phyloP scores from a whole-genome alignment of 2,797 vertebrate genomes.

The Lagodon rhomboides region DNA sequence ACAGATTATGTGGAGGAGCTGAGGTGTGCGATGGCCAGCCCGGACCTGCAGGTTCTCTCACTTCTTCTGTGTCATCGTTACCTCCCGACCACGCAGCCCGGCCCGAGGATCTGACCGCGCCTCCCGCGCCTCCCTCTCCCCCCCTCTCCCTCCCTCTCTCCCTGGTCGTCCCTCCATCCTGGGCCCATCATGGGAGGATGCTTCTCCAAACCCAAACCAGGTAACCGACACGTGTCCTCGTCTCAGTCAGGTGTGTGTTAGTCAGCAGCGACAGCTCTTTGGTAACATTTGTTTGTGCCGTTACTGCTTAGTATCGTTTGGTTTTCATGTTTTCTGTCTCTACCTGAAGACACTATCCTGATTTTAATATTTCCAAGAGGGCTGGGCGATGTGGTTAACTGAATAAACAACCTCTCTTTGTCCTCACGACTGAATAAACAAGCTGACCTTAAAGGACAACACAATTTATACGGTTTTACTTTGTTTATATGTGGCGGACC shows the following conservation, averaged over 20 bases:
- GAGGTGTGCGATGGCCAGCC: conserved; percentile 84
- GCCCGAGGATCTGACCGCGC: conserved; percentile 72
- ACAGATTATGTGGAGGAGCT: conserved; percentile 81
- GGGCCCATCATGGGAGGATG: conserved; percentile 93
- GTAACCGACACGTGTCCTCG: conserved; percentile 72
- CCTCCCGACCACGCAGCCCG: conserved; percentile 69
- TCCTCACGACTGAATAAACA: no score
- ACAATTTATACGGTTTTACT: no score
- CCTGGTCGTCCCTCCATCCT: conserved; percentile 74
- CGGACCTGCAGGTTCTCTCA: conserved; percentile 77
- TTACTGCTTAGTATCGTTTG: no score
- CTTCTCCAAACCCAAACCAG: conserved; percentile 96
- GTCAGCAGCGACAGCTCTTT: no score
- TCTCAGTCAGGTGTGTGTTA: background rate
- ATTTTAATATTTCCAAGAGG: background rate
- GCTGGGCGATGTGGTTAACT: background rate
- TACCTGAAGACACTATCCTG: background rate
- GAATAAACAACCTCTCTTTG: background rate
- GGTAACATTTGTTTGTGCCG: background rate
- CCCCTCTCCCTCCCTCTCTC: conserved; percentile 50
- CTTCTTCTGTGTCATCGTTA: conserved; percentile 70
- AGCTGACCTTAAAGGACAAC: no score
- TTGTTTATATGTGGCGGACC: no score
- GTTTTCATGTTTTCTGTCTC: conserved; percentile 13
- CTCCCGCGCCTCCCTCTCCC: conserved; percentile 51